phyloP scores from a whole-genome alignment of 2,113 vertebrate species.

The Anarrhichthys ocellatus region DNA sequence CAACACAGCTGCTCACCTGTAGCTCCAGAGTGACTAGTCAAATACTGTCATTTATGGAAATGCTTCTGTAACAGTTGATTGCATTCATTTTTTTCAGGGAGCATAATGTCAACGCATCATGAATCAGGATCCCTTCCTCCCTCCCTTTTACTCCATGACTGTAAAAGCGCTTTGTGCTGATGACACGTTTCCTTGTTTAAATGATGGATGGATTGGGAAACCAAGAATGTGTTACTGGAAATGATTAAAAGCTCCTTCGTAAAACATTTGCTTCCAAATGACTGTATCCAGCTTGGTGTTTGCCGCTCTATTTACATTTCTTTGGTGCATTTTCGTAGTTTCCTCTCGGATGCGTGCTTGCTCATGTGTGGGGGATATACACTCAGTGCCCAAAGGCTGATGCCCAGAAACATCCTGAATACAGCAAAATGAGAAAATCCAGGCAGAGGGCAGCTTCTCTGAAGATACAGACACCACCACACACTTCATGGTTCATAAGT shows the following conservation, averaged over 20 bases:
- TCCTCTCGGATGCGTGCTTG: too few species aligned
- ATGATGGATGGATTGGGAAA: not conserved
- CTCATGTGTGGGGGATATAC: too few species aligned
- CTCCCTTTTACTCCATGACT: not conserved
- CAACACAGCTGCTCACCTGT: not conserved
- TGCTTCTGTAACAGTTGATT: not conserved
- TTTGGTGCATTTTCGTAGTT: too few species aligned
- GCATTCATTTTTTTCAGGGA: not conserved
- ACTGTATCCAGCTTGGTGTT: not conserved
- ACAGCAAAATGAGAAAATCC: too few species aligned
- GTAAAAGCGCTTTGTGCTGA: not conserved
- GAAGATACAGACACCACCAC: too few species aligned
- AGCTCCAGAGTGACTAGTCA: not conserved
- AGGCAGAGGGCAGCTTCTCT: not conserved
- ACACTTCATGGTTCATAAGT: too few species aligned
- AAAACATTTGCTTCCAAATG: not conserved
- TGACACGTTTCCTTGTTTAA: not conserved
- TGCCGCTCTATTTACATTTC: too few species aligned
- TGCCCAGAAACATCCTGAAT: too few species aligned
- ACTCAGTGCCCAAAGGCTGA: too few species aligned
- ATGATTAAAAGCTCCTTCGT: not conserved
- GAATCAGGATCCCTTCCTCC: not conserved
- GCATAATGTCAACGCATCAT: not conserved
- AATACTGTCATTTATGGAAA: not conserved
- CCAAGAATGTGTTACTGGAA: not conserved